Evolutionary conservation across 2,113 vertebrate genomes (phyloP).

Genomic region (Triplophysa tibetana): DNA sequence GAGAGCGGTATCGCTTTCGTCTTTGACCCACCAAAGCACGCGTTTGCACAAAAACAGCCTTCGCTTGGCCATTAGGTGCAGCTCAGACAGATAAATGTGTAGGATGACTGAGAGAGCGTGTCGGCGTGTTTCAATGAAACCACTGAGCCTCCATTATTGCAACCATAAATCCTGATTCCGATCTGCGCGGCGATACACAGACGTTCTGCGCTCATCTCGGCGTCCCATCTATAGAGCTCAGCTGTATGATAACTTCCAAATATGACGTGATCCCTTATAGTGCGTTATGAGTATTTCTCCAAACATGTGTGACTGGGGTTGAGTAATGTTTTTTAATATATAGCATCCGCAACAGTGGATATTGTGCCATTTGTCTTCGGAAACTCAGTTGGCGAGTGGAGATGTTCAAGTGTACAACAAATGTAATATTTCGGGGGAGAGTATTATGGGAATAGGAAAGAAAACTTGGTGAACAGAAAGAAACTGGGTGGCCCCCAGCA

Average conservation of each 20-base stretch:
- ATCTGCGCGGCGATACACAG: slow-evolving; percentile 8
- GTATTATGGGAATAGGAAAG: not conserved
- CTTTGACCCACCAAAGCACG: not conserved
- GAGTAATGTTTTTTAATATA: slow-evolving; percentile 42
- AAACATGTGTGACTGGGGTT: slow-evolving; percentile 31
- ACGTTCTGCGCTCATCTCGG: not conserved
- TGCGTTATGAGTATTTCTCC: slow-evolving; percentile 16
- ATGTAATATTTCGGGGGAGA: not conserved
- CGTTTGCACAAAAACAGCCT: slow-evolving; percentile 31
- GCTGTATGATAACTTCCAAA: slow-evolving; percentile 34
- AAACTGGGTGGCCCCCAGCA: not conserved
- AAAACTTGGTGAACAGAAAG: not conserved
- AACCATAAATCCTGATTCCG: slow-evolving; percentile 47
- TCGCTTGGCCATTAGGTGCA: slow-evolving; percentile 6
- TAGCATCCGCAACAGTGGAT: slow-evolving; percentile 14
- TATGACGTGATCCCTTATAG: slow-evolving; percentile 16
- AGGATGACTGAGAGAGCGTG: slow-evolving; percentile 39
- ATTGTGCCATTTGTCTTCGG: slow-evolving; percentile 23
- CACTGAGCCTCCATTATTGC: slow-evolving; percentile 46
- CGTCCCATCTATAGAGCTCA: slow-evolving; percentile 31
- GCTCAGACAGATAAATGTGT: slow-evolving; percentile 36
- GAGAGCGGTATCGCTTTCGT: slow-evolving; percentile 22
- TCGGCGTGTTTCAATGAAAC: slow-evolving; percentile 42
- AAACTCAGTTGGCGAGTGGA: slow-evolving; percentile 2
- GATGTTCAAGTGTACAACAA: not conserved